These are phyloP conservation scores for Thamnophis sirtalis DNA, from an alignment of 2,113 vertebrate species.

Conservation along the genomic window DNA sequence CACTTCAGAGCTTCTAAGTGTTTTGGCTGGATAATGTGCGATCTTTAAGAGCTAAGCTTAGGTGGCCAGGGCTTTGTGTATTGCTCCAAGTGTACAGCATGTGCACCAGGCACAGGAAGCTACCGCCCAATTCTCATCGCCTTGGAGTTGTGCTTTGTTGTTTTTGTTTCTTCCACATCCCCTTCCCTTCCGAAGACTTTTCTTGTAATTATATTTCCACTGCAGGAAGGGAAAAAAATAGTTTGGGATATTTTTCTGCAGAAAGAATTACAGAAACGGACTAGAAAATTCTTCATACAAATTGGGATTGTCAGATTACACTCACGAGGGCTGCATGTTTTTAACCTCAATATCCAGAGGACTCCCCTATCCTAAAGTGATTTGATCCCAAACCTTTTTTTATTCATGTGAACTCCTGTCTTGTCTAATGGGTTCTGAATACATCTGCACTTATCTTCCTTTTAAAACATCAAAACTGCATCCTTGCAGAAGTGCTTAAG, in stretches of 20 bases:
- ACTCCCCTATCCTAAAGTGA: neutral
- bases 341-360: neutral
- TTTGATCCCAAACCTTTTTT: neutral
- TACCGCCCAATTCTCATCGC: neutral
- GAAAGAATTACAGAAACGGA: neutral
- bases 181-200: neutral
- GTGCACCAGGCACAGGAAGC: neutral
- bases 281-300: neutral
- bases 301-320: neutral
- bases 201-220: neutral
- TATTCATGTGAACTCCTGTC: neutral
- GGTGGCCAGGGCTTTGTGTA: too few relatives aligned
- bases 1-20: neutral
- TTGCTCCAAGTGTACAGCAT: neutral
- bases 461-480: neutral
- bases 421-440: neutral
- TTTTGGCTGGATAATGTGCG: neutral
- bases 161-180: neutral
- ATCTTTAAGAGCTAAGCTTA: slow-evolving; percentile 39
- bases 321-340: neutral
- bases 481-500: neutral
- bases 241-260: neutral
- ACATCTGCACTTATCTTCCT: neutral
- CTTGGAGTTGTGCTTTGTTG: neutral
- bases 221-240: neutral